phyloP scores from a whole-genome alignment of 2,888 invertebrate species.

The Germaria angustata region DNA sequence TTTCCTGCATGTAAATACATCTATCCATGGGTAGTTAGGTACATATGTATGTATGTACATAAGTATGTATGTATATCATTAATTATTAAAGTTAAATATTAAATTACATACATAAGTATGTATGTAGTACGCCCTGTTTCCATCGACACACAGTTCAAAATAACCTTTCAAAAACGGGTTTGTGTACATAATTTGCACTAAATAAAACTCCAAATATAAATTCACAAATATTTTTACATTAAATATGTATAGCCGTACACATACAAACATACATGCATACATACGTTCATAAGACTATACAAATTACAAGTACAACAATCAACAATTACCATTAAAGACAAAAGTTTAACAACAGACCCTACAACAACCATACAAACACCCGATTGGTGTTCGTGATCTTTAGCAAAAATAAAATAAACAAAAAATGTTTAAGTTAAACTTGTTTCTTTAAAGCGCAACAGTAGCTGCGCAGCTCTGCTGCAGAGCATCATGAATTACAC shows the following conservation, averaged over 20 bases:
- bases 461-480: background rate
- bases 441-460: slow-evolving; percentile 38
- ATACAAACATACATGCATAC: background rate
- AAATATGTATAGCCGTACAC: background rate
- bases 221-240: slow-evolving; percentile 5
- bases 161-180: slow-evolving; percentile 42
- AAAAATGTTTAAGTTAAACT: slow-evolving; percentile 45
- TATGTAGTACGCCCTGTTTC: background rate
- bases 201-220: slow-evolving; percentile 1
- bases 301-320: too few relatives aligned
- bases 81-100: too few relatives aligned
- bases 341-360: slow-evolving; percentile 40
- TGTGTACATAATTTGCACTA: slow-evolving; percentile 28
- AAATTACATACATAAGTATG: background rate
- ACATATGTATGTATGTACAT: background rate
- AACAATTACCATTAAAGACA: slow-evolving; percentile 51
- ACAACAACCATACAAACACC: slow-evolving; percentile 1
- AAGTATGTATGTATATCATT: background rate
- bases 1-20: too few relatives aligned
- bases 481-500: slow-evolving; percentile 10
- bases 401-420: slow-evolving; percentile 26
- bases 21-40: too few relatives aligned
- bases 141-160: background rate
- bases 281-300: too few relatives aligned
- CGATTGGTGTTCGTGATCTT: slow-evolving; percentile 58